Base-by-base conservation (phyloP, 2,113 vertebrate genomes). In the Aldabrachelys gigantea region DNA sequence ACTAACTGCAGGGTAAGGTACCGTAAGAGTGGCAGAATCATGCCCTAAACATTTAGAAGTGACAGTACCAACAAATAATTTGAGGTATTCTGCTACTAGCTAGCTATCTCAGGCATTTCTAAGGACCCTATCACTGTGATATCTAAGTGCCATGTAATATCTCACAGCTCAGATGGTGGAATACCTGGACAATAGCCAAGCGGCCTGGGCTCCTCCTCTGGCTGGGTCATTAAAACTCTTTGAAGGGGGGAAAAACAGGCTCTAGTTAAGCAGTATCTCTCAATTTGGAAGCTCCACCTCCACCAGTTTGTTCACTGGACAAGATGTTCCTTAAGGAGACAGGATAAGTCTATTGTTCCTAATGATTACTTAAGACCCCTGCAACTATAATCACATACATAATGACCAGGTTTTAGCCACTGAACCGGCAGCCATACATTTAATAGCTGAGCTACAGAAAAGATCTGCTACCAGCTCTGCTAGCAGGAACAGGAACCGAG, bases 171-270 rank as follows among this genome's bases (percentile, higher is more conserved):
- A 76, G 84, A 81, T 44, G 29, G 91, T 17, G 86, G 88, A 93
- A 87, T n/a, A 62, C 57, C 21, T 90, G 94, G 91, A 85, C 10
- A 19, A 59, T 3, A 69, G 92, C 95, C 97, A 95, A 52, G 54
- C 2, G 10, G 80, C 80, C 86, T 89, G 89, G 94, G 16, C 44
- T 80, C 82, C 83, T 88, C 92, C 84, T 84, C 87, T 76, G 35
- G 81, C 50, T 59, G 86, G 93, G 84, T 92, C 91, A 84, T 93
- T 91, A 87, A 84, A 81, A 78, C 75, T 49, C 89, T 47, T 35
- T 4, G 2, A 17, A 21, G 16, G 21, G 57, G 62, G 29, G 54
- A 2, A 31, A 47, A 88, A 87, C 90, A 80, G 81, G 83, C 75
- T 41, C 29, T 27, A 76, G 92, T 87, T 54, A 83, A 95, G 91